A percentile compares a stretch with the other conserved stretches of the same genome.
phyloP scores from a whole-genome alignment of 2,113 vertebrate species.

The Quiscalus mexicanus region DNA sequence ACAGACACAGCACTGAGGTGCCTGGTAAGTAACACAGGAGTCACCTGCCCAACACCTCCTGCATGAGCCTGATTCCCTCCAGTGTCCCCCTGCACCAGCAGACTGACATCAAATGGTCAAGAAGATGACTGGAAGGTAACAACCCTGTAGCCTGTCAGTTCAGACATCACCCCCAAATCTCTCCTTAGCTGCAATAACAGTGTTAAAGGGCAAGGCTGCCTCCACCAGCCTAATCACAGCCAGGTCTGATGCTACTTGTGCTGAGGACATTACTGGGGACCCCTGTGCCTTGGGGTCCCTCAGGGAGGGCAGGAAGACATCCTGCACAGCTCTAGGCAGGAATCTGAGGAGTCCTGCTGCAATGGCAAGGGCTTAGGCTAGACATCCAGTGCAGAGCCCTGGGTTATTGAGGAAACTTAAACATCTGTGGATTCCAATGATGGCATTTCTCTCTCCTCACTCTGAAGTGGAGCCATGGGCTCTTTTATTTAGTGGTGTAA shows the following conservation, averaged over 20 bases:
- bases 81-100: not conserved
- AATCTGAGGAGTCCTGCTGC: not conserved
- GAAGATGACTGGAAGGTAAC: not conserved
- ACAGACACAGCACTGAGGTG: not conserved
- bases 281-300: not conserved
- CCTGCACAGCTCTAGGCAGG: not conserved
- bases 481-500: not conserved
- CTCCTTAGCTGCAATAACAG: not conserved
- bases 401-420: not conserved
- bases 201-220: not conserved
- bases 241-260: not conserved
- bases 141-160: not conserved
- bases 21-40: not conserved
- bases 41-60: not conserved
- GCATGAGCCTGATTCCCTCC: rapidly evolving
- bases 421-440: not conserved
- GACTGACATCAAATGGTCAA: not conserved
- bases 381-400: not conserved
- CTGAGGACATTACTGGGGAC: not conserved
- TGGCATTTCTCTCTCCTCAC: not conserved
- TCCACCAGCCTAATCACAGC: not conserved
- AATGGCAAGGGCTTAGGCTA: not conserved
- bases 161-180: not conserved
- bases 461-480: not conserved
- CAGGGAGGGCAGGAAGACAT: not conserved